These are phyloP conservation scores for Podiceps cristatus DNA, from an alignment of 2,113 vertebrate genomes.

Conservation along the genomic window DNA sequence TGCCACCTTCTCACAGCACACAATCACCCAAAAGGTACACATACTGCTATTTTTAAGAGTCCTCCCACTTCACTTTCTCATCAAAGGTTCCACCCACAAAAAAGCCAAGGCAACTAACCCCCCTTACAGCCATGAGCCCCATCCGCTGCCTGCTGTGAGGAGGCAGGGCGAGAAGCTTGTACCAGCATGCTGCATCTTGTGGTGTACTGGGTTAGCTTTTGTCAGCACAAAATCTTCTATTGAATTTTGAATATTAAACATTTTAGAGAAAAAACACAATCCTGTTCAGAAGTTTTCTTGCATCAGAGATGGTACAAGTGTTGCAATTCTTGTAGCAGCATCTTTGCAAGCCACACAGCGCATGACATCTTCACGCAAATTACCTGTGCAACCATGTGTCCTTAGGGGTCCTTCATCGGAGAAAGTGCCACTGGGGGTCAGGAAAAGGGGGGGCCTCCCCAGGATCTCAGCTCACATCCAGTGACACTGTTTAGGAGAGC, in stretches of 20 bases:
- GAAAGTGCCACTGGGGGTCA: background rate
- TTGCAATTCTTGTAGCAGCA: background rate
- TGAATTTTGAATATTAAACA: background rate
- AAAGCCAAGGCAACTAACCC: background rate
- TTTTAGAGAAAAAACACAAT: background rate
- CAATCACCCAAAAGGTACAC: background rate
- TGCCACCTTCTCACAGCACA: background rate
- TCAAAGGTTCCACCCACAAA: background rate
- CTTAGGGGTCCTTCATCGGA: background rate
- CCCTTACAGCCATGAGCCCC: background rate
- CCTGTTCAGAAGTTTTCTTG: background rate
- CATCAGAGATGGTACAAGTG: rapidly evolving
- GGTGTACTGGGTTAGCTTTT: background rate
- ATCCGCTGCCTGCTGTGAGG: background rate
- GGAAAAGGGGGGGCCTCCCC: background rate
- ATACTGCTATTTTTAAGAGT: background rate
- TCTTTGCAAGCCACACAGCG: rapidly evolving
- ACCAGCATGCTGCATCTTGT: background rate
- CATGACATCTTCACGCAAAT: background rate
- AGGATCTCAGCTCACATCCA: background rate
- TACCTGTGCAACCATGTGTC: background rate
- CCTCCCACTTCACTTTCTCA: background rate
- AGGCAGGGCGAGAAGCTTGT: background rate
- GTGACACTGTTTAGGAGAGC: background rate
- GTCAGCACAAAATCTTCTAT: background rate